Conservation (phyloP, 2,888 invertebrate species). For the Toxonevra muliebris region DNA sequence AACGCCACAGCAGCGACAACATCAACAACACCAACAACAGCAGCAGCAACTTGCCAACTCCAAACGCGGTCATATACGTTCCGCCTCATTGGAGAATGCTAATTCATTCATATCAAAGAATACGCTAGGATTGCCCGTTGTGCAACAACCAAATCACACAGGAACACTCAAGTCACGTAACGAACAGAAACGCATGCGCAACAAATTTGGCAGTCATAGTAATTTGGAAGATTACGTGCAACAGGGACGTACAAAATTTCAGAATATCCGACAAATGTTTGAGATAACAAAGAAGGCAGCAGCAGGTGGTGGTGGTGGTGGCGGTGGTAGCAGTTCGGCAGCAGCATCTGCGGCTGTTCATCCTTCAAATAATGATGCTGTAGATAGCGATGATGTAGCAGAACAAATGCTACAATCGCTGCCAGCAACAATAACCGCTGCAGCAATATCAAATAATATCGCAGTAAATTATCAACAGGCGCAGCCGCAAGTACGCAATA, state of each 20-base stretch:
- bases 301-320: slow-evolving; percentile 40
- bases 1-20: slow-evolving; percentile 10
- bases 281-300: slow-evolving; percentile 51
- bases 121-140: slow-evolving; percentile 54
- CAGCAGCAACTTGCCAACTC: slow-evolving; percentile 27
- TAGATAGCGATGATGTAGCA: slow-evolving; percentile 4
- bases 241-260: slow-evolving; percentile 60
- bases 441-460: not conserved
- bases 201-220: slow-evolving; percentile 62
- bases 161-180: slow-evolving; percentile 63
- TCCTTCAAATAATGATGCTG: not conserved
- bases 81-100: slow-evolving; percentile 61
- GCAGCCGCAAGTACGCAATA: not conserved
- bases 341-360: slow-evolving; percentile 23
- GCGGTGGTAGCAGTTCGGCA: slow-evolving; percentile 33
- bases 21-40: slow-evolving; percentile 31
- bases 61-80: slow-evolving; percentile 62
- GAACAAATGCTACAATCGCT: slow-evolving; percentile 8
- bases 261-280: slow-evolving; percentile 64
- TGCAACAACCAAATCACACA: slow-evolving; percentile 46
- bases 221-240: slow-evolving; percentile 59
- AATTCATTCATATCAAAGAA: slow-evolving; percentile 52
- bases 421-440: slow-evolving; percentile 19
- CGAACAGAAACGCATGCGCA: slow-evolving; percentile 61
- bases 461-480: not conserved